These are phyloP conservation scores for Anodontia alba DNA, from an alignment of 2,888 invertebrate genomes.

Conservation along the genomic window DNA sequence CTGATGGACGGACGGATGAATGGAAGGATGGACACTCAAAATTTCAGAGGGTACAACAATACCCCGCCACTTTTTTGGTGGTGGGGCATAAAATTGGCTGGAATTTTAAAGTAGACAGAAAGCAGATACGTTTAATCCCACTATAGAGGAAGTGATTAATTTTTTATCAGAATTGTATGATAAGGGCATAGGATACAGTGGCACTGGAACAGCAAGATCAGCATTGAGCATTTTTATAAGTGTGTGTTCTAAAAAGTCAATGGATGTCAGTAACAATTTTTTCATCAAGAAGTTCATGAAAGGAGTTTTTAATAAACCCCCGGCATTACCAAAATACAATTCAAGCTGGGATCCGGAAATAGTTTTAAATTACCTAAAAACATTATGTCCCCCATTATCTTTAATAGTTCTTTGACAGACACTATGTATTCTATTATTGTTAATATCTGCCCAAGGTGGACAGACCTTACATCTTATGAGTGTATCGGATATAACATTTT, in stretches of 20 bases:
- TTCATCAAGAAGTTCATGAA: neutral
- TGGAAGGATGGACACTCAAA: slow-evolving; percentile 22
- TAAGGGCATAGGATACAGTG: slow-evolving; percentile 9
- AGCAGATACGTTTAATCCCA: slow-evolving; percentile 7
- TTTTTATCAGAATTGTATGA: slow-evolving; percentile 30
- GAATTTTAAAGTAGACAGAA: slow-evolving; percentile 20
- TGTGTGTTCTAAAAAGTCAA: neutral
- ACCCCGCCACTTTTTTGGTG: too few relatives aligned
- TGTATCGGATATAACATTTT: neutral
- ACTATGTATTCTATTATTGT: too few relatives aligned
- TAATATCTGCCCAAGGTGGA: neutral
- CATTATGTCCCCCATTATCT: neutral
- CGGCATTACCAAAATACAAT: neutral
- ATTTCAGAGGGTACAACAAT: too few relatives aligned
- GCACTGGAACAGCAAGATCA: slow-evolving; percentile 21
- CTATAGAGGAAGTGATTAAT: neutral
- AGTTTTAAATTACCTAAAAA: neutral
- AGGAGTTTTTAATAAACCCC: slow-evolving; percentile 5
- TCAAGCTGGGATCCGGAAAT: slow-evolving; percentile 3
- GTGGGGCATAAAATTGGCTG: too few relatives aligned
- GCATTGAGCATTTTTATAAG: slow-evolving; percentile 23
- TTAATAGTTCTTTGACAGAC: neutral
- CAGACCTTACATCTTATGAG: neutral
- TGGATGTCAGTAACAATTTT: neutral
- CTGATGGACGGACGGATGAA: neutral